phyloP scores from a whole-genome alignment of 2,888 invertebrate species.

The Acheta domesticus region DNA sequence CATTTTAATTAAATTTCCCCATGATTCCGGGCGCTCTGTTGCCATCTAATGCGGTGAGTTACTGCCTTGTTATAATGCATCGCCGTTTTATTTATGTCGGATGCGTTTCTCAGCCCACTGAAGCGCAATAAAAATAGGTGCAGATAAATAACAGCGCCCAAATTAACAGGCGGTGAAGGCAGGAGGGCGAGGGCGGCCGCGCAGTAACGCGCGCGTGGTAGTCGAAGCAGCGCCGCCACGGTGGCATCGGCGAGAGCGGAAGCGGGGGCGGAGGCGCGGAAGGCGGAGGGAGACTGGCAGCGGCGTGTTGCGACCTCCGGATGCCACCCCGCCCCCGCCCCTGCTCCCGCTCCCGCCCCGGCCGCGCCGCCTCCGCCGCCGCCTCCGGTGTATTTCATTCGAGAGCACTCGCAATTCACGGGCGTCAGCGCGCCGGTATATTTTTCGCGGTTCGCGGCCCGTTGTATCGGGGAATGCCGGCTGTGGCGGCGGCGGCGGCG shows the following conservation, averaged over 20 bases:
- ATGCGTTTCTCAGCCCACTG: not conserved
- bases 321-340: not conserved
- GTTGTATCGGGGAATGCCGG: not conserved
- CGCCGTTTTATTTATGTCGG: not conserved
- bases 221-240: too few relatives aligned
- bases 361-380: too few relatives aligned
- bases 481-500: not conserved
- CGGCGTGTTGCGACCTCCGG: not conserved
- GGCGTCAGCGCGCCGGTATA: not conserved
- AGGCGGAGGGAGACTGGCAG: not conserved
- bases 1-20: not conserved
- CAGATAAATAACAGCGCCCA: conserved; percentile 9
- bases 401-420: not conserved
- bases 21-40: not conserved
- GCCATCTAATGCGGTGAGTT: not conserved
- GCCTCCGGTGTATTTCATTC: not conserved
- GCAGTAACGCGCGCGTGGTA: not conserved
- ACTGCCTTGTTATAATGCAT: conserved; percentile 10
- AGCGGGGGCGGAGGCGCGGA: too few relatives aligned
- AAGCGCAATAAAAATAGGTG: conserved; percentile 18
- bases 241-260: too few relatives aligned
- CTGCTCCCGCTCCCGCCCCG: too few relatives aligned
- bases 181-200: not conserved
- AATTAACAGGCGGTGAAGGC: not conserved
- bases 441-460: not conserved